phyloP scores from a whole-genome alignment of 1,140 invertebrate genomes.

The Eriocheir sinensis region DNA sequence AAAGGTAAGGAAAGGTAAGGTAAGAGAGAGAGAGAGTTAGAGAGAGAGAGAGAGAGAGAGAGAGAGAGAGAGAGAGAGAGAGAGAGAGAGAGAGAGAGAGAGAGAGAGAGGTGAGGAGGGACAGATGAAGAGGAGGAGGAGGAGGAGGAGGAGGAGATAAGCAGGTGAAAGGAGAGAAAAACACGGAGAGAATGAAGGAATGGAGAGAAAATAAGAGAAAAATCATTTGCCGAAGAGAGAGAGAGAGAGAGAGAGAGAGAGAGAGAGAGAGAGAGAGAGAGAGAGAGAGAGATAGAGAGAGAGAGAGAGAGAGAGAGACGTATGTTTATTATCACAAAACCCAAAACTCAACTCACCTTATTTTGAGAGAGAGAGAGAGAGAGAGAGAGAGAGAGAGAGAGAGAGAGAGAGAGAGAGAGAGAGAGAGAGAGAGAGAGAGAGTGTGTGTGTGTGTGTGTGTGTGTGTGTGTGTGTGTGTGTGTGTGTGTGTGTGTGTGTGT shows the following conservation, averaged over 20 bases:
- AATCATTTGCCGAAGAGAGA: not conserved
- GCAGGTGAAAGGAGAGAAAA: not conserved
- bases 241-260: constrained; percentile 26
- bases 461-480: not conserved
- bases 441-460: too few relatives aligned
- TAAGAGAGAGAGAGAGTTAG: not conserved
- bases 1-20: not conserved
- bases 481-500: not conserved
- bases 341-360: too few relatives aligned
- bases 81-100: not conserved
- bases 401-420: constrained; percentile 33
- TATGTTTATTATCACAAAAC: too few relatives aligned
- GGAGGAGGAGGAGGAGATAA: not conserved
- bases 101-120: not conserved
- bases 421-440: not conserved
- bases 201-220: not conserved
- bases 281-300: too few relatives aligned
- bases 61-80: not conserved
- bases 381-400: constrained; percentile 39
- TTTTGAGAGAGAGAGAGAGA: constrained; percentile 46
- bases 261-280: not conserved
- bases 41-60: not conserved
- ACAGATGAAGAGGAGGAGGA: constrained; percentile 15
- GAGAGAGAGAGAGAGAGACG: too few relatives aligned
- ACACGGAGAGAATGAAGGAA: not conserved